A percentile compares a stretch with the other conserved stretches of the same genome.
phyloP scores from a whole-genome alignment of 2,113 vertebrate species.

The Phodopus roborovskii region DNA sequence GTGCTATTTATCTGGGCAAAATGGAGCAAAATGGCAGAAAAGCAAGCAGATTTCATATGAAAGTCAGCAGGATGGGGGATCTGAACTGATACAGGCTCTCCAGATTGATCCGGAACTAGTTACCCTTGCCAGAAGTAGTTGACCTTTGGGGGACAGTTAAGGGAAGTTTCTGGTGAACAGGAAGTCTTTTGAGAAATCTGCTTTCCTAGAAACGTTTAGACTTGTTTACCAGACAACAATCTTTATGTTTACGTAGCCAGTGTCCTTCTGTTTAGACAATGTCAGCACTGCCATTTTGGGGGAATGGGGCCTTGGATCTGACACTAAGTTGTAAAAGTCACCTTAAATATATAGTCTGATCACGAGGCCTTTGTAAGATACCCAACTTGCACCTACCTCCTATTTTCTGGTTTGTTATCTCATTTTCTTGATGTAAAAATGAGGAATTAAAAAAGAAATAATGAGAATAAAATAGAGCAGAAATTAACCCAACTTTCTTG shows the following conservation, averaged over 20 bases:
- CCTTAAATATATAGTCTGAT: neutral
- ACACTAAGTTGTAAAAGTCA: neutral
- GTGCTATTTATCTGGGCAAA: neutral
- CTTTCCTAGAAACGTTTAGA: neutral
- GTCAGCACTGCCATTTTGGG: neutral
- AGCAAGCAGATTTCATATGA: neutral
- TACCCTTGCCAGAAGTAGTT: neutral
- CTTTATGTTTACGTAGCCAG: no score
- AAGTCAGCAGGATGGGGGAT: neutral
- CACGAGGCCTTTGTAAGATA: neutral
- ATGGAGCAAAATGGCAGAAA: neutral
- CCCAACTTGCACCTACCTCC: neutral
- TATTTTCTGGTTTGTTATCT: neutral
- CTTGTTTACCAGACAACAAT: neutral
- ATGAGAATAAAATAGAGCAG: neutral
- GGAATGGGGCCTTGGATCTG: neutral
- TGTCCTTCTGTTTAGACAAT: neutral
- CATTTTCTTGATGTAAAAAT: neutral
- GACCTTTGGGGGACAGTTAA: neutral
- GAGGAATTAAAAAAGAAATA: neutral
- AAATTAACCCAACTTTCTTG: neutral
- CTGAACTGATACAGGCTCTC: neutral
- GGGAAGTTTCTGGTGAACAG: neutral
- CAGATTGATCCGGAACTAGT: neutral
- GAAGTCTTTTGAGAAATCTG: neutral